Percentiles rank a stretch among this genome's conserved stretches.
Conservation (phyloP, 2,797 vertebrate species). For the Premnoplex brunnescens region DNA sequence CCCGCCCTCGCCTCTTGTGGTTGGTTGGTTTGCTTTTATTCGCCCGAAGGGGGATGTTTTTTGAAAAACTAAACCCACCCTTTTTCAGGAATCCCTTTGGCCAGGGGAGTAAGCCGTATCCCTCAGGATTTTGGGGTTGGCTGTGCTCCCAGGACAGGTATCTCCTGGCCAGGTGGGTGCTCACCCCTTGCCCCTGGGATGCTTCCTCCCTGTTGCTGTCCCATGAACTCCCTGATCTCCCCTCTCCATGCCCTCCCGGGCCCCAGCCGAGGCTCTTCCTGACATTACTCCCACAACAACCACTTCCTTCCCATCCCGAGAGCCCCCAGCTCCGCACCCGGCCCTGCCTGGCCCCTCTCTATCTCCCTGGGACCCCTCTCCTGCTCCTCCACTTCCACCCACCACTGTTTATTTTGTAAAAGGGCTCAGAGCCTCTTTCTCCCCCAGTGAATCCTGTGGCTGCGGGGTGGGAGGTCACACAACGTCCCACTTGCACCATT, state of each 20-base stretch:
- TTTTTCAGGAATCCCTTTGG: not conserved
- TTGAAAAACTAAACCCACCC: not conserved
- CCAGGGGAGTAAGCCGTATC: not conserved
- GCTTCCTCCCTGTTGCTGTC: not conserved
- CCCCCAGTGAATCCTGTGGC: not conserved
- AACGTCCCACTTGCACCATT: rapidly evolving
- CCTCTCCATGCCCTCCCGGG: not conserved
- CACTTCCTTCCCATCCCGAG: not conserved
- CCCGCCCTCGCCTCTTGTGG: not conserved
- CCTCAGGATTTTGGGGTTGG: rapidly evolving
- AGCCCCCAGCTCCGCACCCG: not conserved
- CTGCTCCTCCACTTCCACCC: not conserved
- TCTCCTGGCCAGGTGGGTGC: not conserved
- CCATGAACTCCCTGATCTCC: not conserved
- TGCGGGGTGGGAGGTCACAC: not conserved
- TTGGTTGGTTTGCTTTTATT: conserved; percentile 39
- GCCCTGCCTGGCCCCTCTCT: not conserved
- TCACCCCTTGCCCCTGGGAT: not conserved
- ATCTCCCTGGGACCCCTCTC: not conserved
- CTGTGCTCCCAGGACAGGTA: not conserved
- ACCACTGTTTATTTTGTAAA: not conserved
- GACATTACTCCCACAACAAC: conserved; percentile 46
- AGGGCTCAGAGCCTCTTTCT: not conserved
- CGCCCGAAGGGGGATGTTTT: not conserved
- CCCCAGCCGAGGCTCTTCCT: conserved; percentile 43